These are phyloP conservation scores for Pluvianellus socialis DNA, from an alignment of 2,113 vertebrate species.

Conservation along the genomic window DNA sequence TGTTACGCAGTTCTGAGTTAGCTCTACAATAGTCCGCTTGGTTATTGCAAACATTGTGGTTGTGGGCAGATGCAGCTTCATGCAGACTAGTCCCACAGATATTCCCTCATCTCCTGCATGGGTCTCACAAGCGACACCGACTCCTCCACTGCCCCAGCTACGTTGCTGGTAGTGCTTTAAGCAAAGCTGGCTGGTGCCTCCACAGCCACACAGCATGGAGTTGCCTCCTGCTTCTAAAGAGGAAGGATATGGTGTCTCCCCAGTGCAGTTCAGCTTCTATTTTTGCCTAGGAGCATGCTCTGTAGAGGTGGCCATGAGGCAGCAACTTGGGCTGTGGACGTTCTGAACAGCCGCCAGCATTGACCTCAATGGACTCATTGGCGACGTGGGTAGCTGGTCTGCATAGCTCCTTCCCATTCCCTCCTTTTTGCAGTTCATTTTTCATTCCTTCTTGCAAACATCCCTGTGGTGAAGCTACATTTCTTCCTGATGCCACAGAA, in stretches of 20 bases:
- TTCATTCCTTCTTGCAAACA: not conserved
- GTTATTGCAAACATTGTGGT: not conserved
- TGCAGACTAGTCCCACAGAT: not conserved
- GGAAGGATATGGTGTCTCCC: not conserved
- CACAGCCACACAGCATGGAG: rapidly evolving
- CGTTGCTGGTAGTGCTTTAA: not conserved
- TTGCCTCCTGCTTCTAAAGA: not conserved
- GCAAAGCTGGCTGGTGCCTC: not conserved
- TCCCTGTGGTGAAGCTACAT: not conserved
- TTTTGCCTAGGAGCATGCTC: not conserved
- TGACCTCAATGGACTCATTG: rapidly evolving
- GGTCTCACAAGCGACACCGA: not conserved
- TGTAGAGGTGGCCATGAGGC: not conserved
- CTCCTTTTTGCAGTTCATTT: not conserved
- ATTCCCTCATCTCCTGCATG: not conserved
- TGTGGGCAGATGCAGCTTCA: not conserved
- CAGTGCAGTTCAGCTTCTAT: not conserved
- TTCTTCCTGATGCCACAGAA: not conserved
- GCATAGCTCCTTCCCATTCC: not conserved
- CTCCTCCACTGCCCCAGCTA: not conserved
- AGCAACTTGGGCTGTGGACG: not conserved
- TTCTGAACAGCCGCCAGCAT: not conserved
- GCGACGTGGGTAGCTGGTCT: too few relatives aligned
- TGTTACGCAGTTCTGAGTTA: not conserved
- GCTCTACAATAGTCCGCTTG: not conserved